Base-by-base conservation (phyloP, 2,797 vertebrate genomes). In the Coendou prehensilis region DNA sequence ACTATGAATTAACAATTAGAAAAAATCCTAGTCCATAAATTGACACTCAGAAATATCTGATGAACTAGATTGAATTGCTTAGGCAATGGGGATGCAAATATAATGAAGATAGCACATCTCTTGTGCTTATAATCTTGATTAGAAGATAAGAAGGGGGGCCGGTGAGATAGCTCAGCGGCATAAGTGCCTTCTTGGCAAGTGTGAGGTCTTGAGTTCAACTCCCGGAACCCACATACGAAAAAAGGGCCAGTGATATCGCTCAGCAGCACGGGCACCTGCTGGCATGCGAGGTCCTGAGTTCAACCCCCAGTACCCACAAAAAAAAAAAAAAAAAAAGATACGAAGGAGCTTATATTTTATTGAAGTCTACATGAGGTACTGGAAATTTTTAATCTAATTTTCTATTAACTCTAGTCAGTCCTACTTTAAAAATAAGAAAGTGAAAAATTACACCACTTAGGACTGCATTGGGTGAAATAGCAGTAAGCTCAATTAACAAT, bases 391-490 rank as follows among this genome's bases (percentile, higher is more conserved):
- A 96, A 95, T 41, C 23, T 63, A 78, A 82, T 59, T 47, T 91
- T 28, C 26, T 28, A 94, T 75, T 94, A 89, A 75, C 75, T 63
- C 54, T 80, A 94, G 57, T 54, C 91, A 2, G 1, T 92, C 22
- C 64, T 83, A 96, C 28, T 96, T 94, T 75, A 80, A 88, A 93
- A 54, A 95, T 89, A 97, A 93, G 64, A 93, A 97, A 85, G 47
- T 95, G 11, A 18, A 54, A 82, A 96, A 90, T 41, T 41, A 78
- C 88, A 73, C 71, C 50, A 93, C 84, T 84, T 89, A 81, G 20
- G 28, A 92, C 64, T 79, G 6, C 10, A 79, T 28, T 88, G 33
- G 30, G 50, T 92, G 50, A 96, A 67, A 45, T 52, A 79, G 10
- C 56, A 87, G 33, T 87, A 82, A 87, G 86, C 0, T 17, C 56